These are phyloP conservation scores for Phalanger gymnotis DNA, from an alignment of 2,797 vertebrate species.

Conservation along the genomic window DNA sequence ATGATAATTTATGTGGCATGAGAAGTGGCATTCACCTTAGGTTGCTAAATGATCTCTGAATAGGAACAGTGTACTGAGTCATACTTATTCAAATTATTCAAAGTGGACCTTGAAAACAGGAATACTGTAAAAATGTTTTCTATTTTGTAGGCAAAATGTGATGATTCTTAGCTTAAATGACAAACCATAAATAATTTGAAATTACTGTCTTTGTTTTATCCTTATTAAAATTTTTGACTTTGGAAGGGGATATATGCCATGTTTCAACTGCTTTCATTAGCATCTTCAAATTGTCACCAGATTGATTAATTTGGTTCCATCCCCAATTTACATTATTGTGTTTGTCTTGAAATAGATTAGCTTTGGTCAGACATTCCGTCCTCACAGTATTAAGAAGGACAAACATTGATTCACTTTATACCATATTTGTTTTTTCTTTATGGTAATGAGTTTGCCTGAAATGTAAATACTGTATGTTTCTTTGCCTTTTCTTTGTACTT, in stretches of 20 bases:
- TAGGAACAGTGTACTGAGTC: slow-evolving; percentile 6
- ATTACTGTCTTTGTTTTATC: slow-evolving; percentile 59
- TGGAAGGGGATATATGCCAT: background rate
- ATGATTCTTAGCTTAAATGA: slow-evolving; percentile 42
- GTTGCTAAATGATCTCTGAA: slow-evolving; percentile 5
- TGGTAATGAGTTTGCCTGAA: slow-evolving; percentile 40
- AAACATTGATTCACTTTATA: slow-evolving; percentile 50
- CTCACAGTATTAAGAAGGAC: slow-evolving; percentile 43
- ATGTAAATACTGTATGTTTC: slow-evolving; percentile 2
- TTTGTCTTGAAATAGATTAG: slow-evolving; percentile 53
- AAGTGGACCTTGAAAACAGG: slow-evolving; percentile 14
- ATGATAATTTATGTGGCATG: background rate
- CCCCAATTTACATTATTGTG: slow-evolving; percentile 43
- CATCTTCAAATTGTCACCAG: slow-evolving; percentile 26
- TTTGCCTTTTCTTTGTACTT: slow-evolving; percentile 47
- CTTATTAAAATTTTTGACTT: slow-evolving; percentile 50
- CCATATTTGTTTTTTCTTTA: slow-evolving; percentile 52
- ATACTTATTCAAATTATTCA: slow-evolving; percentile 45
- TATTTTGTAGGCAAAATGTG: background rate
- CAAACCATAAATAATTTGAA: slow-evolving; percentile 30
- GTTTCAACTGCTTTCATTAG: slow-evolving; percentile 9
- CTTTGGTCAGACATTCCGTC: slow-evolving; percentile 24
- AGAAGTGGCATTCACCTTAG: background rate
- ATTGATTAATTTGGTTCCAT: slow-evolving; percentile 32
- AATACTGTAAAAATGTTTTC: slow-evolving; percentile 39